Evolutionary conservation across 2,888 invertebrate species (phyloP), one percentile per base, ranked within the genome.

Genomic region (Cantharis rustica): DNA sequence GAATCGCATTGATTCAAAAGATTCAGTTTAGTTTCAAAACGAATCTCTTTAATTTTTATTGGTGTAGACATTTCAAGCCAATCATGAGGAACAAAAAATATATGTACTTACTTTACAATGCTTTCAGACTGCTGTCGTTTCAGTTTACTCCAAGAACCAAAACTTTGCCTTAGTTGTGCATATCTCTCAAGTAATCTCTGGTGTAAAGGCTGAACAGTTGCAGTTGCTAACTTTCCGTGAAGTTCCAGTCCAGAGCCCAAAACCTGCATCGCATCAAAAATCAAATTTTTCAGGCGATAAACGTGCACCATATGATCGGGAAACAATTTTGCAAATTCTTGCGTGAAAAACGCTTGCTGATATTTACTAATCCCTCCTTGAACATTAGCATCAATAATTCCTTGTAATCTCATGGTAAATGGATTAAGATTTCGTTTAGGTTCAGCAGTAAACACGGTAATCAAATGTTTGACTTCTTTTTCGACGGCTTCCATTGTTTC

Each of bases 321-420:
- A 85, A 91, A 90, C 71, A 90, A 87, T 76, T 90, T 89, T 0
- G 91, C 87, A 85, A 96, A 98, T 82, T 96, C 96, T 10, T 93
- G 90, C 0, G 93, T 94, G 79, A 98, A 93, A 88, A 98, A 98
- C 0, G 98, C 97, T 83, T 97, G 97, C 86, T 98, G 97, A 86
- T 98, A 98, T 87, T 98, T 98, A 69, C 95, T 93, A 77, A 97
- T 95, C 13, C 98, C 98, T 2, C 98, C 96, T 91, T 97, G 96
- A 0, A 98, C 98, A 84, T 97, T 97, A 0, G 98, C 98, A 88
- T 98, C 98, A 80, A 98, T 96, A 31, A 97, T 96, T 1, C 98
- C 98, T 80, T 88, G 88, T 13, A 98, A 89, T 17, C 97, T 90
- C 97, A 98, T 98, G 3, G 96, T 96, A 85, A 98, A 95, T 0